A percentile compares a stretch with the other conserved stretches of the same genome.
These are phyloP conservation scores for Himalopsyche phryganea DNA, from an alignment of 1,140 invertebrate species.

Conservation along the genomic window DNA sequence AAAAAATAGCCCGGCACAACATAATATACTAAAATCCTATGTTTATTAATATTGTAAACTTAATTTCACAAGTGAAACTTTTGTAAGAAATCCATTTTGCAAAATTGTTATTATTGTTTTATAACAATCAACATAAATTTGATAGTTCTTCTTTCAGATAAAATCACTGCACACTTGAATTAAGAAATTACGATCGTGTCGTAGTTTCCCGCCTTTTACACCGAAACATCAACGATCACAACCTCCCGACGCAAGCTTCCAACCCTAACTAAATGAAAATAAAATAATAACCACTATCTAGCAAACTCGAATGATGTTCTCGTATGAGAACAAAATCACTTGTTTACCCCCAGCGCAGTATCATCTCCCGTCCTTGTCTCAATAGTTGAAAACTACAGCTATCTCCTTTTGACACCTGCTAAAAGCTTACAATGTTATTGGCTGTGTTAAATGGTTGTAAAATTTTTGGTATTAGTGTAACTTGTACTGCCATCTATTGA, in stretches of 20 bases:
- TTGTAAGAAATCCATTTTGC: no score
- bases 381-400: neutral
- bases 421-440: no score
- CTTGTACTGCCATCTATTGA: conserved; percentile 10
- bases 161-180: neutral
- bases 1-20: no score
- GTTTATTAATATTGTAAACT: no score
- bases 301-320: neutral
- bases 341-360: conserved; percentile 6
- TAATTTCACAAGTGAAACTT: no score
- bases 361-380: conserved; percentile 7
- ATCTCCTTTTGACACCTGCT: conserved; percentile 13
- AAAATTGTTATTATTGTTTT: no score
- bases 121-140: no score
- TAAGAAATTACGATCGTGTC: conserved; percentile 12
- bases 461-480: no score
- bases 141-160: no score
- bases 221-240: neutral
- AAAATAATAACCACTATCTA: neutral
- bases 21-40: no score
- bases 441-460: no score
- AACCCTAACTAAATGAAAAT: conserved; percentile 15
- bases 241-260: neutral
- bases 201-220: conserved; percentile 10
- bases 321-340: conserved; percentile 7